Evolutionary conservation across 1,140 invertebrate species (phyloP).

Genomic region (Adelges cooleyi): DNA sequence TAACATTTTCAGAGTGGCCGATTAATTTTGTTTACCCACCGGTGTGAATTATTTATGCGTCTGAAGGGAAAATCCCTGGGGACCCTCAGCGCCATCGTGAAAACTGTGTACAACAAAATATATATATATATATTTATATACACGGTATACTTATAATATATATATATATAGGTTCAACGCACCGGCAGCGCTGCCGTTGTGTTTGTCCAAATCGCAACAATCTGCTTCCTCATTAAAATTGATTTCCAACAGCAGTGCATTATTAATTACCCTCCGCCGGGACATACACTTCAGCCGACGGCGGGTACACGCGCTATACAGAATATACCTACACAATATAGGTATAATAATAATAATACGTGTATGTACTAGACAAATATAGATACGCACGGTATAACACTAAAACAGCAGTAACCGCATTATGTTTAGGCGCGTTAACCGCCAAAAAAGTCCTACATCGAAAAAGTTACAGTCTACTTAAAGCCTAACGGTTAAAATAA

Average conservation of each 20-base stretch:
- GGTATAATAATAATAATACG: too few relatives aligned
- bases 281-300: background rate
- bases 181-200: background rate
- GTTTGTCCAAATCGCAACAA: constrained; percentile 25
- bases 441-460: too few relatives aligned
- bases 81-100: background rate
- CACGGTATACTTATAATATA: too few relatives aligned
- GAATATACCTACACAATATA: background rate
- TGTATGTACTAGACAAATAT: too few relatives aligned
- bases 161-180: too few relatives aligned
- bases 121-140: too few relatives aligned
- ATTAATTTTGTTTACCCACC: constrained; percentile 25
- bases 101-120: too few relatives aligned
- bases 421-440: too few relatives aligned
- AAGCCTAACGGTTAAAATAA: too few relatives aligned
- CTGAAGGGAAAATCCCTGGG: background rate
- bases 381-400: too few relatives aligned
- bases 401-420: too few relatives aligned
- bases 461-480: too few relatives aligned
- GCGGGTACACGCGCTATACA: background rate
- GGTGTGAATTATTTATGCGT: constrained; percentile 21
- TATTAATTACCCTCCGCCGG: constrained; percentile 3
- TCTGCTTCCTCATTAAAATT: constrained; percentile 20
- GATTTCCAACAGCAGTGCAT: constrained; percentile 13
- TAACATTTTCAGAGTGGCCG: constrained; percentile 15